Evolutionary conservation across 2,113 vertebrate genomes (phyloP).

Genomic region (Callionymus lyra): DNA sequence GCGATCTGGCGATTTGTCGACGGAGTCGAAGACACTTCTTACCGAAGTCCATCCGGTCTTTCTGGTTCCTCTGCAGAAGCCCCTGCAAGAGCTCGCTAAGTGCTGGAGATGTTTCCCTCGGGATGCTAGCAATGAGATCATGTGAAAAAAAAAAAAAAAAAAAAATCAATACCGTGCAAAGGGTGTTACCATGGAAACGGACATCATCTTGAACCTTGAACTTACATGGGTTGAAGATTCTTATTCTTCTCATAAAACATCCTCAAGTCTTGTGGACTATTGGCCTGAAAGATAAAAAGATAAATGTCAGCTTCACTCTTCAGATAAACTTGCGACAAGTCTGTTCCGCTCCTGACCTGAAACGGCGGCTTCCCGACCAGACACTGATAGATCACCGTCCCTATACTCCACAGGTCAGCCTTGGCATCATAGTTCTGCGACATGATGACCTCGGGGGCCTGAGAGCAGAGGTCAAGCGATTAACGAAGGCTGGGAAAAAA

Average conservation of each 20-base stretch:
- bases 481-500: background rate
- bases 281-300: slow-evolving; percentile 70
- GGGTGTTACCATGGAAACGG: too few relatives aligned
- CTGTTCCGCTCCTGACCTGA: slow-evolving; percentile 68
- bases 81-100: slow-evolving; percentile 84
- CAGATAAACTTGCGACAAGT: too few relatives aligned
- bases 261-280: slow-evolving; percentile 94
- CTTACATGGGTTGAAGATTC: slow-evolving; percentile 88
- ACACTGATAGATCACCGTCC: slow-evolving; percentile 96
- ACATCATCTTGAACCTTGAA: too few relatives aligned
- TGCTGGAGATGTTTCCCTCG: slow-evolving; percentile 86
- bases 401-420: slow-evolving; percentile 96
- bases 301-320: background rate
- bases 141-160: too few relatives aligned
- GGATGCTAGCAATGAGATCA: slow-evolving; percentile 71
- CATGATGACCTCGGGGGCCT: slow-evolving; percentile 99
- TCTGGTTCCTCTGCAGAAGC: slow-evolving; percentile 84
- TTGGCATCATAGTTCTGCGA: slow-evolving; percentile 95
- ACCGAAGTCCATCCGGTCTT: slow-evolving; percentile 96
- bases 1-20: background rate
- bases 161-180: too few relatives aligned
- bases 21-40: slow-evolving; percentile 20
- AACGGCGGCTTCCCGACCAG: slow-evolving; percentile 94
- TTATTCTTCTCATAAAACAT: slow-evolving; percentile 98
- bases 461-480: background rate